Evolutionary conservation across 2,888 invertebrate species (phyloP), one percentile per base, ranked within the genome.

Genomic region (Galeopsomyia nigrocyanea): DNA sequence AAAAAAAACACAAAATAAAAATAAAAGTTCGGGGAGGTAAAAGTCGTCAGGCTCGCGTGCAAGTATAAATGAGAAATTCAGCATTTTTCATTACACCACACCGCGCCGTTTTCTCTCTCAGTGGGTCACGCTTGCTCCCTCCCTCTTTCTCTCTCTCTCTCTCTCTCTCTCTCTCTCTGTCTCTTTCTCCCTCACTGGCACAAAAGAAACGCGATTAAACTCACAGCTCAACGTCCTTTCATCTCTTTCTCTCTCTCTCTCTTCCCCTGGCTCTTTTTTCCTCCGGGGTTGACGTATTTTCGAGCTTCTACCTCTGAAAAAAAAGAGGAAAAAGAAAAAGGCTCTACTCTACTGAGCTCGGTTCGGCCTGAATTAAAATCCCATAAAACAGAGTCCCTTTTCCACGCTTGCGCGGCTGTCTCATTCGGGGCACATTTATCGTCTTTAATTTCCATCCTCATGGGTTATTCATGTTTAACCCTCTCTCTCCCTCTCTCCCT

Each of bases 361-460:
- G 5, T 39, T 39, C 10, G 53, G 53, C 77, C 77, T 82, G 83
- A 82, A 83, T 83, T 82, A 83, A 83, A 83, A 83, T 83, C 81
- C 79, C 80, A 82, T 83, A 82, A 83, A 83, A 78, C 76, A 77
- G 70, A 67, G 76, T 79, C 77, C 75, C 77, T 79, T 19, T 79
- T 80, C 78, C 79, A 77, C 77, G 77, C 39, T 39, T 39, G 39
- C 39, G 39, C 70, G 63, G 75, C 79, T 80, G 80, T 81, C 81
- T 82, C 82, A 82, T 81, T 83, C 80, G 78, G 77, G 71, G 78
- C 79, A 80, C 82, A 82, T 83, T 83, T 83, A 84, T 84, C 83
- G 83, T 82, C 83, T 84, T 84, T 84, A 84, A 84, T 84, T 84
- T 83, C 82, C 83, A 83, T 82, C 79, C 80, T 82, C 82, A 84